Evolutionary conservation across 2,888 invertebrate species (phyloP).

Genomic region (Synanthedon myopaeformis): DNA sequence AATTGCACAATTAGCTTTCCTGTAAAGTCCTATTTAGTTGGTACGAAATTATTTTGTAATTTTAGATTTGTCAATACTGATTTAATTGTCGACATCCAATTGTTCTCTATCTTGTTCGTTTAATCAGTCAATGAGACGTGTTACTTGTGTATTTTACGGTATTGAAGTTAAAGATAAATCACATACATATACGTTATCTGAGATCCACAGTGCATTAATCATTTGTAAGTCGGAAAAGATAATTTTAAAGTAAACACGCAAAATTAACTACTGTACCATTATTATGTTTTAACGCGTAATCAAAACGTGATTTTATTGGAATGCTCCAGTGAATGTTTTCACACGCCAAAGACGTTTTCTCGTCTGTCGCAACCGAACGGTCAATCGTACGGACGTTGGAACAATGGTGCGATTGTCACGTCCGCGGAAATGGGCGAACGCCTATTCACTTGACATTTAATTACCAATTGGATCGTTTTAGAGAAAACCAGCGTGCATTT

Average conservation of each 20-base stretch:
- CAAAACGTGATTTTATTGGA: neutral
- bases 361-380: neutral
- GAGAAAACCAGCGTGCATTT: constrained; percentile 26
- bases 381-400: constrained; percentile 11
- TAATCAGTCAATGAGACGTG: too few species aligned
- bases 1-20: constrained; percentile 28
- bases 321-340: neutral
- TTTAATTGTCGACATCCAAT: constrained; percentile 21
- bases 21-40: constrained; percentile 25
- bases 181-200: too few species aligned
- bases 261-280: too few species aligned
- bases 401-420: constrained; percentile 49
- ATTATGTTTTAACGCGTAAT: too few species aligned
- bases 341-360: constrained; percentile 6
- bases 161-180: too few species aligned
- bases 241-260: too few species aligned
- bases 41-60: constrained; percentile 27
- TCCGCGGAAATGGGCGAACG: constrained; percentile 28
- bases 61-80: constrained; percentile 41
- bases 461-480: constrained; percentile 30
- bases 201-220: too few species aligned
- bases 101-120: neutral
- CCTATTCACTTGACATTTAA: constrained; percentile 24
- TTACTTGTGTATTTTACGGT: too few species aligned
- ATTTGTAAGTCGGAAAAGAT: too few species aligned